Percentiles rank a stretch among this genome's conserved stretches.
phyloP scores from a whole-genome alignment of 1,140 invertebrate species.

The Drosophila hydei region DNA sequence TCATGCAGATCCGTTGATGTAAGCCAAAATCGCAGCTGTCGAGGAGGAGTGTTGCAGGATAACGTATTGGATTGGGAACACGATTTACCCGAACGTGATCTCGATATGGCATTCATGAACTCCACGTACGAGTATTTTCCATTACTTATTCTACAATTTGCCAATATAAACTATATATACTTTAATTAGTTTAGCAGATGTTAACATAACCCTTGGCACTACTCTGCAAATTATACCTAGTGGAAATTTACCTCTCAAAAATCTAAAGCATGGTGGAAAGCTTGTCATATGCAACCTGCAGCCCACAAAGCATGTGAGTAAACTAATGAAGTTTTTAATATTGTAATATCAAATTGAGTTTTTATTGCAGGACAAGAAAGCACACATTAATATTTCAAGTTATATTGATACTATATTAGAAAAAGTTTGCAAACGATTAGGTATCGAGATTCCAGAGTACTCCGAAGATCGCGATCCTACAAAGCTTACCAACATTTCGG shows the following conservation, averaged over 20 bases:
- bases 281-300: slow-evolving; percentile 98
- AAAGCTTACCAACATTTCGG: slow-evolving; percentile 84
- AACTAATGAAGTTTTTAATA: background rate
- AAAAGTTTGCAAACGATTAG: slow-evolving; percentile 90
- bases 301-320: slow-evolving; percentile 96
- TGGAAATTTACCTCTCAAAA: slow-evolving; percentile 95
- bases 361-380: slow-evolving; percentile 93
- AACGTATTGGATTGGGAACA: slow-evolving; percentile 99
- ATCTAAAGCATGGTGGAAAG: slow-evolving; percentile 94
- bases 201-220: slow-evolving; percentile 97
- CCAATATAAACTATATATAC: background rate
- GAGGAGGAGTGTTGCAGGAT: slow-evolving; percentile 93
- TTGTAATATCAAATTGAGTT: background rate
- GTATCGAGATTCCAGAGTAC: slow-evolving; percentile 90
- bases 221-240: slow-evolving; percentile 99
- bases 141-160: background rate
- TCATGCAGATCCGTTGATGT: slow-evolving; percentile 84
- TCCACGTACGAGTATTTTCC: slow-evolving; percentile 88
- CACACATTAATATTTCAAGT: slow-evolving; percentile 94
- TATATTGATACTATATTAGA: slow-evolving; percentile 95
- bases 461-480: slow-evolving; percentile 88
- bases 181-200: slow-evolving; percentile 90
- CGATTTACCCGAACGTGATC: slow-evolving; percentile 94
- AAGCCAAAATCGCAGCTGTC: slow-evolving; percentile 87
- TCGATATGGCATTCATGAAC: slow-evolving; percentile 93